These are phyloP conservation scores for Synergus gifuensis DNA, from an alignment of 2,888 invertebrate genomes.

Conservation along the genomic window DNA sequence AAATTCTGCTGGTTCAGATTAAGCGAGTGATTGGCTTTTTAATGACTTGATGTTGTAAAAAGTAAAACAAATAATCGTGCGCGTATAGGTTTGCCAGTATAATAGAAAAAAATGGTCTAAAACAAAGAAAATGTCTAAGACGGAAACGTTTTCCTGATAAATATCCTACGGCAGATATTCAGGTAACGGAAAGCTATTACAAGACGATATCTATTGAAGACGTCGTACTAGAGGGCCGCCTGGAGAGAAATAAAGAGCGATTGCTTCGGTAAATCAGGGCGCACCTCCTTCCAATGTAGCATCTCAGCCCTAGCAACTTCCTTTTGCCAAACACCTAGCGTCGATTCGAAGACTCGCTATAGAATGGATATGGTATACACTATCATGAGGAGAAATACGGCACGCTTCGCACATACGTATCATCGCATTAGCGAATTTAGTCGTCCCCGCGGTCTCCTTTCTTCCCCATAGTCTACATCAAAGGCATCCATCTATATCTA, in stretches of 20 bases:
- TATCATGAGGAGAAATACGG: constrained; percentile 48
- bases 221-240: constrained; percentile 75
- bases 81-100: not conserved
- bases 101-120: not conserved
- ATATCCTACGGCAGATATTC: constrained; percentile 66
- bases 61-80: too few relatives aligned
- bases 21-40: too few relatives aligned
- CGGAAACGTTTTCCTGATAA: constrained; percentile 47
- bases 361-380: constrained; percentile 55
- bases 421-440: constrained; percentile 72
- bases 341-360: constrained; percentile 47
- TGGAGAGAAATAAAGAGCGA: constrained; percentile 78
- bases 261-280: constrained; percentile 77
- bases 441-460: constrained; percentile 62
- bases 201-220: constrained; percentile 77
- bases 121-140: not conserved
- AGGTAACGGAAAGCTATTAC: constrained; percentile 78
- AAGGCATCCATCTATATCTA: constrained; percentile 13
- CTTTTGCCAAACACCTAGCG: constrained; percentile 53
- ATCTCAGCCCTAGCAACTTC: constrained; percentile 51
- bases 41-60: too few relatives aligned
- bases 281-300: constrained; percentile 53
- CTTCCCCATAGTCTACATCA: constrained; percentile 44
- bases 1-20: too few relatives aligned
- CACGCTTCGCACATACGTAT: constrained; percentile 75